phyloP scores from a whole-genome alignment of 2,113 vertebrate species.

The Mormyrus iriodes region DNA sequence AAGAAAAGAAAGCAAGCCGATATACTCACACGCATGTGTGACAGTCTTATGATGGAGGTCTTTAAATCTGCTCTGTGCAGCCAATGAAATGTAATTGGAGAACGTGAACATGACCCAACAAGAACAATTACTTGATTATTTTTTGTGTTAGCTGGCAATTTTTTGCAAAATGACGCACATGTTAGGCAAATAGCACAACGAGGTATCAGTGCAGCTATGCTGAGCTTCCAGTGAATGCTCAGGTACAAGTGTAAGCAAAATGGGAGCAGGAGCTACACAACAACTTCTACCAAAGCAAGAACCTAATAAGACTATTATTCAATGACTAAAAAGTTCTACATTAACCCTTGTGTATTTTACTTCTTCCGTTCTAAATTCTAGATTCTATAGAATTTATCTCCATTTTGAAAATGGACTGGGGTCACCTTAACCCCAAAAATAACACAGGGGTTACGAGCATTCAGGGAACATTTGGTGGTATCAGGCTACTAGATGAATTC shows the following conservation, averaged over 20 bases:
- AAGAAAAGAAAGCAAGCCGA: background rate
- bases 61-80: background rate
- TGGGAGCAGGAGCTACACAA: background rate
- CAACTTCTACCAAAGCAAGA: background rate
- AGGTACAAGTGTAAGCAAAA: background rate
- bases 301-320: background rate
- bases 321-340: background rate
- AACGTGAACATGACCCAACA: background rate
- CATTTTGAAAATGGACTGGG: too few relatives aligned
- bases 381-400: too few relatives aligned
- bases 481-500: background rate
- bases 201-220: background rate
- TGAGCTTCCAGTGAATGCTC: background rate
- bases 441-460: too few relatives aligned
- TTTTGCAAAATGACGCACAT: background rate
- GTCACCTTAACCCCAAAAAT: too few relatives aligned
- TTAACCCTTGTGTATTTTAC: too few relatives aligned
- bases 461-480: background rate
- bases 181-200: background rate
- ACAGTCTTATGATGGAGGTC: background rate
- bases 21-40: background rate
- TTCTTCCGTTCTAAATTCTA: too few relatives aligned
- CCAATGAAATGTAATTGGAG: background rate
- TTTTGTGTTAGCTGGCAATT: background rate
- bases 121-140: background rate